phyloP scores from a whole-genome alignment of 1,140 invertebrate genomes.

The Macrobrachium rosenbergii region DNA sequence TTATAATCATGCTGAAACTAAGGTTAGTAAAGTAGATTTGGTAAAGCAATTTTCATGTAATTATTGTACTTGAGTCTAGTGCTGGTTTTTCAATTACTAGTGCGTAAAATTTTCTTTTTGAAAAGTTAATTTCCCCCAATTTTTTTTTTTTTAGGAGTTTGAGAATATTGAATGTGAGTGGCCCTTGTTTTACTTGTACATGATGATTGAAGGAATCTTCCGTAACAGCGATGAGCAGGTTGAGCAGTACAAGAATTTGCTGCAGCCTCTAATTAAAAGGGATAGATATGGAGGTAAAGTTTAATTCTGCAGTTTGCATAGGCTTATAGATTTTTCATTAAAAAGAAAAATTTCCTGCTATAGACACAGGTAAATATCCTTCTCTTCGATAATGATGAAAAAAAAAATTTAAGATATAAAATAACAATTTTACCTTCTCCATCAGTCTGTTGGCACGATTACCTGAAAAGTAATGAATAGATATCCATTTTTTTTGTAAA shows the following conservation, averaged over 20 bases:
- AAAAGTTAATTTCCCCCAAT: no score
- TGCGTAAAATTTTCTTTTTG: background rate
- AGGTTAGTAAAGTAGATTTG: conserved; percentile 71
- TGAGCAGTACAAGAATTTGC: conserved; percentile 88
- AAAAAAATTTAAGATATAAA: no score
- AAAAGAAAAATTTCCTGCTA: background rate
- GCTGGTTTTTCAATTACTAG: background rate
- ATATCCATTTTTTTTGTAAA: no score
- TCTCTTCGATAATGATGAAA: no score
- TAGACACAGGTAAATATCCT: no score
- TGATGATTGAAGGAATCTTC: conserved; percentile 96
- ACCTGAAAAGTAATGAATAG: no score
- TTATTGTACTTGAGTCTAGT: background rate
- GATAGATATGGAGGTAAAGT: conserved; percentile 82
- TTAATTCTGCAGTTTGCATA: background rate
- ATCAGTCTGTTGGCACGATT: no score
- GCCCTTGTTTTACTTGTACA: conserved; percentile 95
- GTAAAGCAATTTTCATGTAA: background rate
- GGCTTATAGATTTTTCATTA: background rate
- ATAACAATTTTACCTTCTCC: no score
- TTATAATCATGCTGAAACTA: conserved; percentile 80
- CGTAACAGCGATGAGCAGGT: conserved; percentile 91
- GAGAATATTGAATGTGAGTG: conserved; percentile 98
- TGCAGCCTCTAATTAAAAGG: conserved; percentile 82
- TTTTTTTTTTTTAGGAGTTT: conserved; percentile 80